Evolutionary conservation across 2,888 invertebrate species (phyloP).

Genomic region (Cenopis cana): DNA sequence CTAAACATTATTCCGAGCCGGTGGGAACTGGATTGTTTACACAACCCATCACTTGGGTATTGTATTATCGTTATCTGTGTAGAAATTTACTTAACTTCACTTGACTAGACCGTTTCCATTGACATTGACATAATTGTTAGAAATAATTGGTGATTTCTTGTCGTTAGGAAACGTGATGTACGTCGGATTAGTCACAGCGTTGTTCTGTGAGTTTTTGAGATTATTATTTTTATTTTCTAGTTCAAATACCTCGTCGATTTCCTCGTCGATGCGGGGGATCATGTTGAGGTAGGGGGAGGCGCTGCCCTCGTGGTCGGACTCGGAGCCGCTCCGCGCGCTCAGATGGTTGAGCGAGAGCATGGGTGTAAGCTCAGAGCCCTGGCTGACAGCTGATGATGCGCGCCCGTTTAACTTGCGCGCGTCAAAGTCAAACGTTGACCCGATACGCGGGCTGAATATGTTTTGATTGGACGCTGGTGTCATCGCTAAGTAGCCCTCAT

Average conservation of each 20-base stretch:
- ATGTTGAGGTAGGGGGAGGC: slow-evolving; percentile 66
- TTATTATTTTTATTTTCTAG: slow-evolving; percentile 63
- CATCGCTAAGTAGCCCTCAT: slow-evolving; percentile 87
- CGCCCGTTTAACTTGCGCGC: slow-evolving; percentile 64
- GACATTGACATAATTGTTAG: slow-evolving; percentile 69
- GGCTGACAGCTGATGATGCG: slow-evolving; percentile 58
- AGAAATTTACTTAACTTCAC: slow-evolving; percentile 47
- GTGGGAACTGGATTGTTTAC: slow-evolving; percentile 6
- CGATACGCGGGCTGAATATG: slow-evolving; percentile 84
- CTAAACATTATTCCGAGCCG: slow-evolving; percentile 5
- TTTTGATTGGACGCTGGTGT: slow-evolving; percentile 74
- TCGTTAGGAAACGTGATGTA: slow-evolving; percentile 71
- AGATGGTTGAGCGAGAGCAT: slow-evolving; percentile 81
- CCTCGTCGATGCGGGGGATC: slow-evolving; percentile 73
- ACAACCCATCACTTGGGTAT: slow-evolving; percentile 7
- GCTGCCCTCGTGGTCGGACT: slow-evolving; percentile 73
- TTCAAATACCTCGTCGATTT: slow-evolving; percentile 74
- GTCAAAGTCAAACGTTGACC: slow-evolving; percentile 83
- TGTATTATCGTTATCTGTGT: not conserved
- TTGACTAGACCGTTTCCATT: slow-evolving; percentile 79
- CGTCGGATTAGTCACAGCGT: slow-evolving; percentile 75
- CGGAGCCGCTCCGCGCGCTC: slow-evolving; percentile 71
- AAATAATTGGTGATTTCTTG: slow-evolving; percentile 70
- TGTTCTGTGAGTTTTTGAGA: slow-evolving; percentile 64
- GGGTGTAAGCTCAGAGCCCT: slow-evolving; percentile 80